phyloP scores from a whole-genome alignment of 2,888 invertebrate species.

The Agrotis exclamationis region DNA sequence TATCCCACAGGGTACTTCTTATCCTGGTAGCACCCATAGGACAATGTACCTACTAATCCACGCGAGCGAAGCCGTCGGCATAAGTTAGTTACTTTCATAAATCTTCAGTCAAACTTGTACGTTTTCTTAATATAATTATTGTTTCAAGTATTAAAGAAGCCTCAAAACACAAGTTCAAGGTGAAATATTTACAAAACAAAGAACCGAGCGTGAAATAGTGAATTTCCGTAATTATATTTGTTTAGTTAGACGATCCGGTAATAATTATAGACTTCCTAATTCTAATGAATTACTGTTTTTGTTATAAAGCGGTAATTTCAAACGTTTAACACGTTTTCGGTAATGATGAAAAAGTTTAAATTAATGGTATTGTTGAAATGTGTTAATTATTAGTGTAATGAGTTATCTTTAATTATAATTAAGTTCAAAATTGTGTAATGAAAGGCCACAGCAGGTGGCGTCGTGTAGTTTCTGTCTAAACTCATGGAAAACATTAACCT shows the following conservation, averaged over 20 bases:
- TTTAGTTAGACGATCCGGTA: constrained; percentile 33
- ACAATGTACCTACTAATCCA: too few species aligned
- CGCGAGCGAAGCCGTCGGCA: too few species aligned
- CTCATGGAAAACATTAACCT: too few species aligned
- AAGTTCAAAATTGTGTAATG: too few species aligned
- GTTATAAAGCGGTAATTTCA: constrained; percentile 16
- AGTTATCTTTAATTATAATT: too few species aligned
- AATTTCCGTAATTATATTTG: constrained; percentile 56
- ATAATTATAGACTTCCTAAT: constrained; percentile 35
- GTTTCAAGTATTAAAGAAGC: constrained; percentile 39
- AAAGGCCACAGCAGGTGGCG: too few species aligned
- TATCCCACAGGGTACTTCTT: too few species aligned
- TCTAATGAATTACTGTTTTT: constrained; percentile 37
- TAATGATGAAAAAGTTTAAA: neutral
- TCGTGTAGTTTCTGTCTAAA: too few species aligned
- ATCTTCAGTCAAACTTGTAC: constrained; percentile 16
- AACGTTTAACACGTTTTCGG: constrained; percentile 28
- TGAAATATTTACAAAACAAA: constrained; percentile 32
- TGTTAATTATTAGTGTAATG: too few species aligned
- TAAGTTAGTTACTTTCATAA: neutral
- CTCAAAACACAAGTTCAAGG: constrained; percentile 43
- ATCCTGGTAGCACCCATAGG: too few species aligned
- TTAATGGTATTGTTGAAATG: constrained; percentile 8
- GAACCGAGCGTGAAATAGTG: constrained; percentile 23
- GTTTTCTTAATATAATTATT: constrained; percentile 51